phyloP scores from a whole-genome alignment of 2,888 invertebrate species.

The Romanomermis culicivorax region DNA sequence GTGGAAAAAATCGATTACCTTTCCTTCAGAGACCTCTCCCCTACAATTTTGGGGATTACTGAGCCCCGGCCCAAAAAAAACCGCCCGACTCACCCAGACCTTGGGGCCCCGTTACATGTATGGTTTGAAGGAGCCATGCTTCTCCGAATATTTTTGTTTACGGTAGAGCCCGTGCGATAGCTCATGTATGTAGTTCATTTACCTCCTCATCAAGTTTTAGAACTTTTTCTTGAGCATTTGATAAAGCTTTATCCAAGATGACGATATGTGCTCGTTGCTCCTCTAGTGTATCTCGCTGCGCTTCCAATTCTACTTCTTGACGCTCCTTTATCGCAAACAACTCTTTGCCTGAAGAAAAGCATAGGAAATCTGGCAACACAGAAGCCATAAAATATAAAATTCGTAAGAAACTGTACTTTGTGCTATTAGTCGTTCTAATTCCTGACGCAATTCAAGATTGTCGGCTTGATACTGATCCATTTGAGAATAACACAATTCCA shows the following conservation, averaged over 20 bases:
- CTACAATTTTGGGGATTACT: no score
- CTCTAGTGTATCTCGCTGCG: conserved; percentile 64
- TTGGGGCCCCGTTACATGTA: no score
- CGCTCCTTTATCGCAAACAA: conserved; percentile 65
- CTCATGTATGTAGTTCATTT: no score
- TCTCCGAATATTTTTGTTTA: no score
- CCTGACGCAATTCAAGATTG: background rate
- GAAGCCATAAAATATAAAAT: background rate
- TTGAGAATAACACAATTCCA: background rate
- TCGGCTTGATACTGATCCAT: background rate
- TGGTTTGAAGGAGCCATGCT: no score
- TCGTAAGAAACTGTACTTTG: background rate
- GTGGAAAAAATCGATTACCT: no score
- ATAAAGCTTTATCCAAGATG: conserved; percentile 68
- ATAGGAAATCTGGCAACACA: no score
- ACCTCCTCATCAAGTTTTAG: conserved; percentile 70
- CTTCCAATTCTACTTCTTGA: conserved; percentile 70
- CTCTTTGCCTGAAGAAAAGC: conserved; percentile 50
- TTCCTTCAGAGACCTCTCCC: no score
- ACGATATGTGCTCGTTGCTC: conserved; percentile 79
- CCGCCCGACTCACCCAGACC: no score
- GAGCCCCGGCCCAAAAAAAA: no score
- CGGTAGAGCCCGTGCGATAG: no score
- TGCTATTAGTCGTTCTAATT: background rate
- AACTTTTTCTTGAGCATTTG: conserved; percentile 69